phyloP scores from a whole-genome alignment of 2,113 vertebrate genomes.

The Apistogramma diplotaenia region DNA sequence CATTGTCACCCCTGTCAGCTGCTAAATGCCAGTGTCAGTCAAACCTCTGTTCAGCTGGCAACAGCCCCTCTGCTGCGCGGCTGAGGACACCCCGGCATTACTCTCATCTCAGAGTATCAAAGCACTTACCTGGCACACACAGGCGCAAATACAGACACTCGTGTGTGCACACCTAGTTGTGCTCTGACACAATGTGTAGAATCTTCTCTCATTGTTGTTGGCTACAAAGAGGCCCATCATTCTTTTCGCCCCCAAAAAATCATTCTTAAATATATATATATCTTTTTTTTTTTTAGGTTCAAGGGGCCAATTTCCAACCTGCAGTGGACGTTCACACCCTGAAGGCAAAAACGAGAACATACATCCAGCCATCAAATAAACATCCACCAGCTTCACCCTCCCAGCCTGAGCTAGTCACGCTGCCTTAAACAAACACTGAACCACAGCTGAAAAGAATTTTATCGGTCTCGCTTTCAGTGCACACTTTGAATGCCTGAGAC shows the following conservation, averaged over 20 bases:
- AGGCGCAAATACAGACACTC: not conserved
- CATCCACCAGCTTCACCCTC: not conserved
- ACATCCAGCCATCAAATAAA: not conserved
- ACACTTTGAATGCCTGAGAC: not conserved
- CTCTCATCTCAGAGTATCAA: constrained; percentile 16
- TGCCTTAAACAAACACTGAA: not conserved
- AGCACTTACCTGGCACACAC: constrained; percentile 43
- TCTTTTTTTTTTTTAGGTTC: not conserved
- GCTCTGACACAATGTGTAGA: not conserved
- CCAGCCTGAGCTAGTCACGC: not conserved
- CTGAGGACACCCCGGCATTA: not conserved
- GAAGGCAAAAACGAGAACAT: not conserved
- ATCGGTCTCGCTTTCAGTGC: not conserved
- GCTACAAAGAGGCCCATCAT: not conserved
- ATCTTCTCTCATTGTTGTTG: not conserved
- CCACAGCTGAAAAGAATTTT: not conserved
- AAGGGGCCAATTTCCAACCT: not conserved
- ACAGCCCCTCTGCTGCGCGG: constrained; percentile 23
- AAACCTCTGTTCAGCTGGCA: constrained; percentile 65
- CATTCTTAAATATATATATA: too few relatives aligned
- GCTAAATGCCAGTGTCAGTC: constrained; percentile 76
- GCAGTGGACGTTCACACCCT: not conserved
- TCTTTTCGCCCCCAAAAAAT: not conserved
- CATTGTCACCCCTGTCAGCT: constrained; percentile 57
- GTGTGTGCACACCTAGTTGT: not conserved